Percentiles rank a stretch among this genome's conserved stretches.
phyloP scores from a whole-genome alignment of 2,797 vertebrate species.

The Syndactyla subalaris region DNA sequence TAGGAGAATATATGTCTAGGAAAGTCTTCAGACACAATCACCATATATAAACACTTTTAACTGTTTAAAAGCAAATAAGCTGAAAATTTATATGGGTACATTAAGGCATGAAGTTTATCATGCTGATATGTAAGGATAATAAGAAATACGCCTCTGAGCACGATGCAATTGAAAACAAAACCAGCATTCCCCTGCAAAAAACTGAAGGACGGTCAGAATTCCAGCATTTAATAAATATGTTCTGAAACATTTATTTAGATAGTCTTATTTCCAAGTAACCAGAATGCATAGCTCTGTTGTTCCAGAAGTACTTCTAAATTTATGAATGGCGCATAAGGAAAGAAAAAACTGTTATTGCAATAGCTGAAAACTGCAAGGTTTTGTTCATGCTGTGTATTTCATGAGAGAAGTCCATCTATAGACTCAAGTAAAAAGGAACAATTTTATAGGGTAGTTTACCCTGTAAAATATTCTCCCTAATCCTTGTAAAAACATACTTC shows the following conservation, averaged over 20 bases:
- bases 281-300: not conserved
- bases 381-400: not conserved
- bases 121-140: not conserved
- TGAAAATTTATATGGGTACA: not conserved
- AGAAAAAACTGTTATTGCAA: not conserved
- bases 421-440: not conserved
- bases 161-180: not conserved
- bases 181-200: not conserved
- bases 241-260: not conserved
- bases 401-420: not conserved
- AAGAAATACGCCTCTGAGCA: not conserved
- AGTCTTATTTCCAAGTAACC: not conserved
- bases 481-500: slow-evolving; percentile 32
- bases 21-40: not conserved
- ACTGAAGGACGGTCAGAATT: not conserved
- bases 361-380: not conserved
- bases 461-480: slow-evolving; percentile 14
- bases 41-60: not conserved
- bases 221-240: not conserved
- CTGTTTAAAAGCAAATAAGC: not conserved
- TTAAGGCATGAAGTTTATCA: not conserved
- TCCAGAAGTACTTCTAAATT: not conserved
- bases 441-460: not conserved
- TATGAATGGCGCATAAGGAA: not conserved
- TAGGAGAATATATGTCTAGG: not conserved